phyloP scores from a whole-genome alignment of 2,113 vertebrate genomes.

The Trinectes maculatus region DNA sequence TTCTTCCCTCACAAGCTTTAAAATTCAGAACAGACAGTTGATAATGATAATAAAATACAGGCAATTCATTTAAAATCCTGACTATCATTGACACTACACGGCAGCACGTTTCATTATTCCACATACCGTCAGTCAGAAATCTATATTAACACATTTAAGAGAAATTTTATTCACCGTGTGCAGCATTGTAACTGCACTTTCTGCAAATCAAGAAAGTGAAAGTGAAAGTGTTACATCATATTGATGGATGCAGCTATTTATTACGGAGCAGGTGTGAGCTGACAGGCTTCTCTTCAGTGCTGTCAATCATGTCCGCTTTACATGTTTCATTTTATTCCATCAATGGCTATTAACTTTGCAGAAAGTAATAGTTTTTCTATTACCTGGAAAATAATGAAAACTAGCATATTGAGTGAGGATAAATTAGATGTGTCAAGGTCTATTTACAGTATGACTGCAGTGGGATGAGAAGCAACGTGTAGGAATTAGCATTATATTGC shows the following conservation, averaged over 20 bases:
- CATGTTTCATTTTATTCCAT: constrained; percentile 20
- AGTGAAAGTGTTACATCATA: constrained; percentile 16
- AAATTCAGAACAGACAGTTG: neutral
- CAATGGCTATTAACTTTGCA: neutral
- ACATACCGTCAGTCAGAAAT: constrained; percentile 33
- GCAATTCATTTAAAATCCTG: neutral
- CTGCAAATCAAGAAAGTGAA: constrained; percentile 9
- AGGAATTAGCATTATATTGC: constrained; percentile 1
- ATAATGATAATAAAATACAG: constrained; percentile 1
- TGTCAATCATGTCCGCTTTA: neutral
- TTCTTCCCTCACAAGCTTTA: neutral
- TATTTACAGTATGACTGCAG: neutral
- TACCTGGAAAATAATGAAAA: too few species aligned
- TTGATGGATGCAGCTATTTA: constrained; percentile 2
- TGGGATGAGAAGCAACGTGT: neutral
- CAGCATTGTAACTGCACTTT: constrained; percentile 13
- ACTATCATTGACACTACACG: neutral
- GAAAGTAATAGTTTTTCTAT: constrained; percentile 4
- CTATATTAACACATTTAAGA: constrained; percentile 23
- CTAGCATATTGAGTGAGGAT: too few species aligned
- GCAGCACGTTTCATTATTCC: constrained; percentile 23
- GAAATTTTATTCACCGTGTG: constrained; percentile 19
- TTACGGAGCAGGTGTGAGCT: neutral
- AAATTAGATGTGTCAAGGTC: neutral
- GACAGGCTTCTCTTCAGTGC: neutral